Evolutionary conservation across 1,140 invertebrate species (phyloP), one percentile per base, ranked within the genome.

Genomic region (Drosophila repletoides): DNA sequence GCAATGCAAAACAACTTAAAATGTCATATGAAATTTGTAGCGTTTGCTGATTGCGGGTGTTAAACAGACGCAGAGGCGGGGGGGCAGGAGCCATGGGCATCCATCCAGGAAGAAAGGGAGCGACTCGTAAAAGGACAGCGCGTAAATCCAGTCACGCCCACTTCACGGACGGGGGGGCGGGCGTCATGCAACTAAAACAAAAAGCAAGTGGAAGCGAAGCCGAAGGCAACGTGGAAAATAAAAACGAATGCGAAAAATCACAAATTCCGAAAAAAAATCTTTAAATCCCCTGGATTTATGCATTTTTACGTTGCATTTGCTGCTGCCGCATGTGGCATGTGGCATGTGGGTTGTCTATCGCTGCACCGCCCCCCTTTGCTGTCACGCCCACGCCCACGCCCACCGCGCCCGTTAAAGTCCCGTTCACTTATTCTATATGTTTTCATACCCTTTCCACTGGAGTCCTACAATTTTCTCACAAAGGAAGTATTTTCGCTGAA

Each of bases 21-120:
- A 86, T 84, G 75, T 86, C 79, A 84, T 84, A 84, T 84, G 68
- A 84, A 84, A 84, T 84, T 84, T 84, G 79, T 84, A 75, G 80
- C 79, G 75, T 40, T 59, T 74, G 80, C 79, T 84, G 79, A 84
- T 84, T 84, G 80, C 79, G 74, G 53, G 79, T 84, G 80, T 79
- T 84, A 84, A 84, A 67, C 56, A 83, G 79, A 28, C 69, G 15
- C 24, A 12, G 43, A n/a, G 29, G 26, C 21, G 70, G 15, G 21
- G 38, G 22, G 15, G 61, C 28, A 10, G 14, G 15, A 31, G 33
- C n/a, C n/a, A n/a, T n/a, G n/a, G n/a, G n/a, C n/a, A n/a, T n/a
- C n/a, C n/a, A n/a, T n/a, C n/a, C n/a, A n/a, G 40, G 17, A n/a
- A 5, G 33, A 14, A 10, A 21, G 46, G 34, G n/a, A 15, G 6